Evolutionary conservation across 2,888 invertebrate species (phyloP).

Genomic region (Papilio elwesi): DNA sequence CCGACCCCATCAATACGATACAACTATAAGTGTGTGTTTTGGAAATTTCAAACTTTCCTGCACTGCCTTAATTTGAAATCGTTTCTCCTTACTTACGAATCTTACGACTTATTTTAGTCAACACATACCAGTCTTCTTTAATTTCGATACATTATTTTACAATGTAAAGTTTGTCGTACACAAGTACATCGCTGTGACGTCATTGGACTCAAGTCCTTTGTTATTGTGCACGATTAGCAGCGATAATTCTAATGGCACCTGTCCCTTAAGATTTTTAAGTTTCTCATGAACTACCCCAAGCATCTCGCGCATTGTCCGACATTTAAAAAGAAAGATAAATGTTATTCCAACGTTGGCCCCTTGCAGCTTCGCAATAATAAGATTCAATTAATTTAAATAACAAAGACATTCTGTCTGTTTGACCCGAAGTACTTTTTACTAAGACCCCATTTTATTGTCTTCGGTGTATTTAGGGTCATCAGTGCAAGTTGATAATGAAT

Average conservation of each 20-base stretch:
- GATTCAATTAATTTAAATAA: slow-evolving; percentile 36
- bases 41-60: too few species aligned
- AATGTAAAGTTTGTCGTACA: too few species aligned
- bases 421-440: slow-evolving; percentile 20
- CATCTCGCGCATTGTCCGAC: slow-evolving; percentile 14
- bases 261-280: not conserved
- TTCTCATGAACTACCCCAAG: slow-evolving; percentile 24
- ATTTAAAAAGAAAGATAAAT: slow-evolving; percentile 30
- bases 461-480: not conserved
- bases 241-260: not conserved
- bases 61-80: too few species aligned
- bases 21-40: too few species aligned
- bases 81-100: too few species aligned
- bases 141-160: too few species aligned
- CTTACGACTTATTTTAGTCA: too few species aligned
- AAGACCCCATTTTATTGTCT: slow-evolving; percentile 12
- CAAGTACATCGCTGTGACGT: not conserved
- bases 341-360: slow-evolving; percentile 30
- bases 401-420: slow-evolving; percentile 21
- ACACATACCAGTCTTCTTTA: too few species aligned
- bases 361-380: slow-evolving; percentile 12
- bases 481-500: not conserved
- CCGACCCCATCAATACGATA: too few species aligned
- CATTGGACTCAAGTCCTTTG: not conserved
- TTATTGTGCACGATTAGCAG: not conserved